Conservation (phyloP, 1,140 invertebrate species). For the Leptinotarsa defecta region DNA sequence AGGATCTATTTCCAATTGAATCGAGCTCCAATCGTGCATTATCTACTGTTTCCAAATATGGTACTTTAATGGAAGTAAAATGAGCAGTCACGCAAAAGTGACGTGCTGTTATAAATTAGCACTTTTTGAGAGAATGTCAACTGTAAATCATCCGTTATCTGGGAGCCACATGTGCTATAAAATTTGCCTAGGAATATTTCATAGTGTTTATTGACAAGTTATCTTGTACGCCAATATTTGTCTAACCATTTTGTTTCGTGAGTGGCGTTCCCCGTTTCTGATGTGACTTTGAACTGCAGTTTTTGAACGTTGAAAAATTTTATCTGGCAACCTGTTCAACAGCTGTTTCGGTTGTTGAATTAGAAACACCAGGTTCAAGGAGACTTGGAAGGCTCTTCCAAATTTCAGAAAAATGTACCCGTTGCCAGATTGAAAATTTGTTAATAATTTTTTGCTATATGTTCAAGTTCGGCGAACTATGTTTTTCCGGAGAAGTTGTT, state of each 20-base stretch:
- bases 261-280: not conserved
- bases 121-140: not conserved
- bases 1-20: too few species aligned
- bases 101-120: not conserved
- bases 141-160: constrained; percentile 30
- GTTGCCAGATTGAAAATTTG: too few species aligned
- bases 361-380: too few species aligned
- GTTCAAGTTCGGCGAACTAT: too few species aligned
- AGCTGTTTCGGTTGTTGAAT: too few species aligned
- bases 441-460: too few species aligned
- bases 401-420: too few species aligned
- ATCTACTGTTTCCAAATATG: not conserved
- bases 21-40: too few species aligned
- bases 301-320: too few species aligned
- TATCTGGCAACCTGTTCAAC: too few species aligned
- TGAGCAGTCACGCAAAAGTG: not conserved
- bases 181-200: constrained; percentile 29
- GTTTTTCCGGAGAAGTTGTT: too few species aligned
- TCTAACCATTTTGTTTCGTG: constrained; percentile 11
- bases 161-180: constrained; percentile 31
- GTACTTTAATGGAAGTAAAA: not conserved
- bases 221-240: constrained; percentile 29
- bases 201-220: constrained; percentile 32
- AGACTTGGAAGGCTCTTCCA: too few species aligned
- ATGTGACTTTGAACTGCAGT: not conserved